Percentiles rank a stretch among this genome's conserved stretches.
Evolutionary conservation across 2,888 invertebrate species (phyloP).

Genomic region (Prosopocoilus inquinatus): DNA sequence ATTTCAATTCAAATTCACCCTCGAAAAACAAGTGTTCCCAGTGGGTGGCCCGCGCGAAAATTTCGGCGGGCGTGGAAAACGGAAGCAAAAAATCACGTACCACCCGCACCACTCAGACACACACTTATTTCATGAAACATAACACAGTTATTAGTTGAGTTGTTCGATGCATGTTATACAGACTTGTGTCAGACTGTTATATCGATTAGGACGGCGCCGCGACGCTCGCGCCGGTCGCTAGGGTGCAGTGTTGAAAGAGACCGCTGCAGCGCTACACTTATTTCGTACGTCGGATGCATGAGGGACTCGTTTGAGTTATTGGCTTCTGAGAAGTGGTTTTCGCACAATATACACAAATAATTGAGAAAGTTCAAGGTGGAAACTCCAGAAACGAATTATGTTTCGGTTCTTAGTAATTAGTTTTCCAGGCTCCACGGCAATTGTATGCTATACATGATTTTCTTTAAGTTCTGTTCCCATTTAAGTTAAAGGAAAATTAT

Average conservation of each 20-base stretch:
- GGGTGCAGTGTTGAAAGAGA: slow-evolving; percentile 36
- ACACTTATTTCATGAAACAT: slow-evolving; percentile 22
- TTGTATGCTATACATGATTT: too few relatives aligned
- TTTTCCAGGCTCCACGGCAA: too few relatives aligned
- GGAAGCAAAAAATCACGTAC: background rate
- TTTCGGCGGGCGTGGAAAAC: background rate
- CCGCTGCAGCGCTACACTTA: slow-evolving; percentile 30
- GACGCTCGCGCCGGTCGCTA: slow-evolving; percentile 40
- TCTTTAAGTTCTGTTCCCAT: too few relatives aligned
- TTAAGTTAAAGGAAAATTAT: too few relatives aligned
- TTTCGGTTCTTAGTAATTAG: too few relatives aligned
- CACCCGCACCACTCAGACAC: slow-evolving; percentile 4
- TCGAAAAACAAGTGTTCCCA: slow-evolving; percentile 4
- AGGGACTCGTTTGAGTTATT: background rate
- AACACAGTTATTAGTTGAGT: slow-evolving; percentile 25
- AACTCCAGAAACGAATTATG: too few relatives aligned
- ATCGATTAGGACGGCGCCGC: slow-evolving; percentile 43
- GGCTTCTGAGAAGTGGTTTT: too few relatives aligned
- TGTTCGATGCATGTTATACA: slow-evolving; percentile 36
- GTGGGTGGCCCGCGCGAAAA: slow-evolving; percentile 4
- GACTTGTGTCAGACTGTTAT: slow-evolving; percentile 46
- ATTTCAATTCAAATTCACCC: slow-evolving; percentile 18
- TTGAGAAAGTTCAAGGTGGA: too few relatives aligned
- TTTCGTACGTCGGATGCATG: slow-evolving; percentile 1
- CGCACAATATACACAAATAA: too few relatives aligned